Evolutionary conservation across 2,888 invertebrate genomes (phyloP).

Genomic region (Thecocarcelia acutangulata): DNA sequence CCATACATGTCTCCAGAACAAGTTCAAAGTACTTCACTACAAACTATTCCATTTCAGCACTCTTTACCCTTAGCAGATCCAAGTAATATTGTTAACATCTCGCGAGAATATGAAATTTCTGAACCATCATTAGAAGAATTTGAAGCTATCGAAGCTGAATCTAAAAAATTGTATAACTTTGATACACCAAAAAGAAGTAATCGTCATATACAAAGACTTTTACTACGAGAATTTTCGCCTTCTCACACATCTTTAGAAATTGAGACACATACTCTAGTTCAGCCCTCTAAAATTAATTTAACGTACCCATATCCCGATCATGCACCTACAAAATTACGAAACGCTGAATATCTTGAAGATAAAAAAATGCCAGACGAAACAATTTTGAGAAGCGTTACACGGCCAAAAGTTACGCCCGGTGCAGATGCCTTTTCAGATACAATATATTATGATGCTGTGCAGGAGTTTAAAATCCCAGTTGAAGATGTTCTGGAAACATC

Average conservation of each 20-base stretch:
- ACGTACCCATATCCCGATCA: too few relatives aligned
- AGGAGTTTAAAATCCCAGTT: slow-evolving; percentile 20
- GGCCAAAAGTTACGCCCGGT: too few relatives aligned
- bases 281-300: too few relatives aligned
- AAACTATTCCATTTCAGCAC: too few relatives aligned
- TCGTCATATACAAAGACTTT: not conserved
- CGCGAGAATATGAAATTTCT: slow-evolving; percentile 26
- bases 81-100: not conserved
- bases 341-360: too few relatives aligned
- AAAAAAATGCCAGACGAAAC: too few relatives aligned
- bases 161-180: slow-evolving; percentile 5
- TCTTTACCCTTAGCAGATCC: too few relatives aligned
- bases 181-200: slow-evolving; percentile 12
- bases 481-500: slow-evolving; percentile 35
- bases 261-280: too few relatives aligned
- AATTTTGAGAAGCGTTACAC: too few relatives aligned
- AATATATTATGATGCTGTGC: slow-evolving; percentile 25
- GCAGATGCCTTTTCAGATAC: not conserved
- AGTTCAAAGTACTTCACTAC: too few relatives aligned
- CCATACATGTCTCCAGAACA: too few relatives aligned
- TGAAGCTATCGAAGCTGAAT: slow-evolving; percentile 34
- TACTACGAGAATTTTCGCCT: slow-evolving; percentile 1
- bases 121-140: slow-evolving; percentile 40
- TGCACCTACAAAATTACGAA: too few relatives aligned
- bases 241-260: not conserved